Percentiles rank a stretch among this genome's conserved stretches.
These are phyloP conservation scores for Xylota sylvarum DNA, from an alignment of 2,888 invertebrate genomes.

Conservation along the genomic window DNA sequence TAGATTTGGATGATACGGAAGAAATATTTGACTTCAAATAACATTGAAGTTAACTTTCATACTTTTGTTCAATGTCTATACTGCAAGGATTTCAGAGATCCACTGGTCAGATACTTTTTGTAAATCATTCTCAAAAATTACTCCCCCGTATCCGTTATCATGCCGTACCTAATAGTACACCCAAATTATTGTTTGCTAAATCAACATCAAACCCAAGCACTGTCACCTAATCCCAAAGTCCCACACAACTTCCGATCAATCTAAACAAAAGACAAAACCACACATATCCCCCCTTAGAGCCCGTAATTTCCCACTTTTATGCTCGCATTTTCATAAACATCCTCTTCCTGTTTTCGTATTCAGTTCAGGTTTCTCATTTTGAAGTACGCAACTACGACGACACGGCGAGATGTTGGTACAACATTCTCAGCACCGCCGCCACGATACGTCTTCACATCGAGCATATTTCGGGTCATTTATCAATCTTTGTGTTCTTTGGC, in stretches of 20 bases:
- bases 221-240: conserved; percentile 40
- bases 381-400: conserved; percentile 47
- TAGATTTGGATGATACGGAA: too few species aligned
- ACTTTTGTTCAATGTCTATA: too few species aligned
- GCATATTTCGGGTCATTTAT: conserved; percentile 65
- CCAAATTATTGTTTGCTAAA: conserved; percentile 25
- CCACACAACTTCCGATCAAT: conserved; percentile 56
- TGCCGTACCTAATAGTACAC: neutral
- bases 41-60: too few species aligned
- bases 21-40: too few species aligned
- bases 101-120: too few species aligned
- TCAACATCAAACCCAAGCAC: conserved; percentile 33
- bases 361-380: conserved; percentile 69
- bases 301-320: conserved; percentile 53
- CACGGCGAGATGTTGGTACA: conserved; percentile 41
- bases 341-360: conserved; percentile 71
- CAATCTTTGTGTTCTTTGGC: conserved; percentile 55
- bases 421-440: conserved; percentile 48
- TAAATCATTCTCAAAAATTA: too few species aligned
- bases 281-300: conserved; percentile 3
- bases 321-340: conserved; percentile 67
- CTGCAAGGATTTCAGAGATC: too few species aligned
- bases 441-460: conserved; percentile 50
- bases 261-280: conserved; percentile 36
- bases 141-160: neutral